Percentiles rank a stretch among this genome's conserved stretches.
phyloP scores from a whole-genome alignment of 2,113 vertebrate species.

The Hydropotes inermis region DNA sequence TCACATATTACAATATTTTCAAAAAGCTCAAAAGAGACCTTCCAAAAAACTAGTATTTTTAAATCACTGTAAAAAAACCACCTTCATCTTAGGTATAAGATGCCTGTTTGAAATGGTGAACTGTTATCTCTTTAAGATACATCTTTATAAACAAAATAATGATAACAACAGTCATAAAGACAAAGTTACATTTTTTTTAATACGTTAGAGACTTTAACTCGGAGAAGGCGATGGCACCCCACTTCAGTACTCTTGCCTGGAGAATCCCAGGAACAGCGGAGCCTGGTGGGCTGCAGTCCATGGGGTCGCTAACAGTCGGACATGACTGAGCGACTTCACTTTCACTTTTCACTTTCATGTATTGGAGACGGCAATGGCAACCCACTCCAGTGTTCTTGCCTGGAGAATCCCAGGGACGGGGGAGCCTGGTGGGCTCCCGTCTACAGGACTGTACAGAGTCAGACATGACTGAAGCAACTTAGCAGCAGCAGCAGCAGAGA shows the following conservation, averaged over 20 bases:
- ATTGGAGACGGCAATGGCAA: background rate
- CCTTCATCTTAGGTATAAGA: background rate
- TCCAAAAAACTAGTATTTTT: background rate
- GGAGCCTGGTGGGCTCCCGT: background rate
- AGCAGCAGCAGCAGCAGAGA: background rate
- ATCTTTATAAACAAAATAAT: constrained; percentile 7
- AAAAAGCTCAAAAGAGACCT: background rate
- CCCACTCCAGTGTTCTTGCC: background rate
- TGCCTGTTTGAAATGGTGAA: background rate
- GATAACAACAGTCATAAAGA: background rate
- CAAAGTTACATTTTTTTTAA: background rate
- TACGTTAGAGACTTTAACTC: background rate
- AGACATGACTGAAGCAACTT: fast-evolving
- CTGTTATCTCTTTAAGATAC: background rate
- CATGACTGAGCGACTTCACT: fast-evolving
- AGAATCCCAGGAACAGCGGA: background rate
- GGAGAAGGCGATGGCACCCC: background rate
- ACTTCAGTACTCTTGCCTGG: background rate
- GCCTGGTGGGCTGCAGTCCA: background rate
- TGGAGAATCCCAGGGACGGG: background rate
- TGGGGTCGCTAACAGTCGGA: background rate
- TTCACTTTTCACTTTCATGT: background rate
- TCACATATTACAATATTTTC: background rate
- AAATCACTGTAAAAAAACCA: background rate
- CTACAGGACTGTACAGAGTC: fast-evolving